Evolutionary conservation across 2,888 invertebrate species (phyloP), one percentile per base, ranked within the genome.

Genomic region (Chrysopilus asiliformis): DNA sequence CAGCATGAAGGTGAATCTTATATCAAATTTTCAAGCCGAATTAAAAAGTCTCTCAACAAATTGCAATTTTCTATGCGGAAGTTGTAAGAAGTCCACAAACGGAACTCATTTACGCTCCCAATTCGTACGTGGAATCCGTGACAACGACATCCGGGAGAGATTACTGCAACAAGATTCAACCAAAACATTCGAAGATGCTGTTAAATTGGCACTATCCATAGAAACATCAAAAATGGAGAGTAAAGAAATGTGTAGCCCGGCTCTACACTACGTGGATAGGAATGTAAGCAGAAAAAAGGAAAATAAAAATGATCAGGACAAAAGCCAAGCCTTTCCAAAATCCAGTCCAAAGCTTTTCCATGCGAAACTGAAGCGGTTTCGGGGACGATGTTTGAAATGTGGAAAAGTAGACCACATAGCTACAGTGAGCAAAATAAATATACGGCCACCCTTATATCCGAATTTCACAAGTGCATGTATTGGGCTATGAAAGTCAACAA

Each of bases 21-120:
- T n/a, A 6, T 29, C 29, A 14, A 29, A 9, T 9, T 29, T 29
- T 29, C 29, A 29, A 29, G 29, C 29, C 5, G 29, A 29, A 15
- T 10, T 15, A 6, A 29, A 29, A 15, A 29, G 16, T 7, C 10
- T 29, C 13, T 29, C 29, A 13, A 29, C 14, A 15, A 13, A 29
- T 10, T 29, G 16, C 19, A 2, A 2, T 6, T 13, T 41, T 32
- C 13, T 31, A 2, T 41, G 40, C 26, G 28, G 22, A 8, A 28
- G 9, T 19, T 41, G 41, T 14, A 38, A 34, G 17, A 29, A 26
- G 12, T n/a, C 37, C 25, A 38, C 32, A 43, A 38, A 29, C n/a
- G n/a, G 27, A 12, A 38, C 40, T 15, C 34, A 41, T 32, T 34
- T 41, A 32, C 15, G 40, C 25, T 38, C 34, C 3, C 37, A 41